Base-by-base conservation (phyloP, 2,888 invertebrate species). In the Euphydryas editha region DNA sequence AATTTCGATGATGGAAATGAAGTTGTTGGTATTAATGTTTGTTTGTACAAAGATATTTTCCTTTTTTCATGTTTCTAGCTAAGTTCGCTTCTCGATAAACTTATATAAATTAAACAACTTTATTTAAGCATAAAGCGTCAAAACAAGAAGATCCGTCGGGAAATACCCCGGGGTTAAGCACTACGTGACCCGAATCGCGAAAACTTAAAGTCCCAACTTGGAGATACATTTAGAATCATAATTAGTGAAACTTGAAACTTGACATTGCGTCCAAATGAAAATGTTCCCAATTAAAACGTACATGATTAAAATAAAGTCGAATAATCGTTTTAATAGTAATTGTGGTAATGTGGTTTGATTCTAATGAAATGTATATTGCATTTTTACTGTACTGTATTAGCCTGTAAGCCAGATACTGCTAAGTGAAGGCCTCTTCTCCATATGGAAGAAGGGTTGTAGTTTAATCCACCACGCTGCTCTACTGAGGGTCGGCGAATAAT, bases 221-320 rank as follows among this genome's bases (percentile, higher is more conserved):
- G 79, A 80, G 83, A 81, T 79, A 80, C 82, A 86, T 82, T 80
- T 84, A 76, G 89, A 89, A 90, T 89, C 76, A 81, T 81, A 89
- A 90, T 89, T 62, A 69, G 65, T 57, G 66, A 62, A 69, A 66
- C 66, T 69, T 62, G 62, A 54, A 69, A 66, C 62, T 66, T 62
- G 69, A 69, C 65, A 59, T 59, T 51, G 62, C 44, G 60, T 54
- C 49, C 51, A 60, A 51, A 56, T 46, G 65, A 68, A 65, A 55
- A 61, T 68, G 46, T 37, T 58, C 24, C 21, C 68, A 59, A 65
- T 68, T 68, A 68, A 68, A 65, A 68, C 18, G 49, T 2, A 51
- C 13, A 51, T 13, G 0, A 6, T 24, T 1, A 15, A 6, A 51
- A 51, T 24, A 15, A 24, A 51, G 15, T n/a, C 49, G 21, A 51